Evolutionary conservation across 2,113 vertebrate species (phyloP), one percentile per base, ranked within the genome.

Genomic region (Mesocricetus auratus): DNA sequence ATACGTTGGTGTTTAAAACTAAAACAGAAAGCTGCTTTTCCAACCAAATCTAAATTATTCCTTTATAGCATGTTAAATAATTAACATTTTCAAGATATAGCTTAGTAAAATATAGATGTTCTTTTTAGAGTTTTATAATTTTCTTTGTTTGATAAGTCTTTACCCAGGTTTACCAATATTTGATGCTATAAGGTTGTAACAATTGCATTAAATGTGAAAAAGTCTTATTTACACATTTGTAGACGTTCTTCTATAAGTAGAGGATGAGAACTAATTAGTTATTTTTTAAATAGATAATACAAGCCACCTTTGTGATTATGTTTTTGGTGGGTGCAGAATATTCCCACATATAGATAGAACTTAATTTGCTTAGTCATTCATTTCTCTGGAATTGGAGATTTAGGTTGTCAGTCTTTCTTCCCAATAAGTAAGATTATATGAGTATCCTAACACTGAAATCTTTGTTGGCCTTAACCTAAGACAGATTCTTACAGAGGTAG

Each of bases 401-500:
- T 94, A 83, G 16, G 33, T 77, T 81, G 64, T 66, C 53, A 81
- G 26, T 12, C 12, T 45, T 79, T 97, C 85, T 53, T 78, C 47
- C 77, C 77, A 78, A 69, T 85, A 75, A 88, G 83, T 79, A 90
- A 73, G 75, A 39, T 29, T 74, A 31, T 7, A 24, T 19, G 31
- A 82, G 73, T 96, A 93, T 79, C 29, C 21, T 91, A 29, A 79
- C 62, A 83, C 71, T 68, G 78, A 83, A 50, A 39, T 81, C 62
- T 87, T 90, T 94, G 53, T 93, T 15, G 82, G 53, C 15, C 71
- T 75, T 95, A 91, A 60, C 29, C 88, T 77, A 86, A 19, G 45
- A 93, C 53, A 93, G 66, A 86, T 53, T 92, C 86, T 91, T 86
- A 91, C 66, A 93, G 92, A 91, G 53, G 53, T 68, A 95, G 85